Conservation (phyloP, 2,888 invertebrate species). For the Tryphoninae sp. region DNA sequence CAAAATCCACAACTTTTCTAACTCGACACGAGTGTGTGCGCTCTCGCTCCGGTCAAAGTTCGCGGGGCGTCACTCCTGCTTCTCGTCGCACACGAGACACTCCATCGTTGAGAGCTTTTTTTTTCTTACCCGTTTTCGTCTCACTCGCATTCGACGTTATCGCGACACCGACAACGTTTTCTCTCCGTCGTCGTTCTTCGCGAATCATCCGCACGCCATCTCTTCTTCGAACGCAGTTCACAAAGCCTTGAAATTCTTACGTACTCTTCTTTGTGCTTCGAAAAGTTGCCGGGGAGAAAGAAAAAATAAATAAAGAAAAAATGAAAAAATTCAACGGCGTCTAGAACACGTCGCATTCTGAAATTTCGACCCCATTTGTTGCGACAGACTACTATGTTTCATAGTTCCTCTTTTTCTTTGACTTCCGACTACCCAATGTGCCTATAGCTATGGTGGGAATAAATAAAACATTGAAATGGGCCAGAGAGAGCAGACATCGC, state of each 20-base stretch:
- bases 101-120: slow-evolving; percentile 31
- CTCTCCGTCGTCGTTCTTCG: slow-evolving; percentile 16
- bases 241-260: slow-evolving; percentile 45
- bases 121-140: slow-evolving; percentile 11
- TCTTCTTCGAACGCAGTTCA: slow-evolving; percentile 25
- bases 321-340: slow-evolving; percentile 49
- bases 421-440: background rate
- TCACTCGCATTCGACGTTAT: background rate
- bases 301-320: background rate
- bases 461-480: background rate
- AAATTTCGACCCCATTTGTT: slow-evolving; percentile 52
- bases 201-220: slow-evolving; percentile 28
- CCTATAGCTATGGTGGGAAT: slow-evolving; percentile 2
- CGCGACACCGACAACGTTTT: slow-evolving; percentile 15
- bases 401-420: slow-evolving; percentile 3
- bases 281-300: background rate
- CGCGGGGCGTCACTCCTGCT: slow-evolving; percentile 7
- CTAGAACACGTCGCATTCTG: slow-evolving; percentile 35
- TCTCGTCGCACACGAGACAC: slow-evolving; percentile 21
- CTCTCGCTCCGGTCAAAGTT: slow-evolving; percentile 52
- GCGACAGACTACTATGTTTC: slow-evolving; percentile 47
- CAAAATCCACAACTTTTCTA: slow-evolving; percentile 53
- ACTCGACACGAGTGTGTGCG: slow-evolving; percentile 45
- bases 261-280: slow-evolving; percentile 34
- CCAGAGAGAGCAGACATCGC: too few species aligned